Evolutionary conservation across 2,797 vertebrate genomes (phyloP), one percentile per base, ranked within the genome.

Genomic region (Spinibarbus caldwelli): DNA sequence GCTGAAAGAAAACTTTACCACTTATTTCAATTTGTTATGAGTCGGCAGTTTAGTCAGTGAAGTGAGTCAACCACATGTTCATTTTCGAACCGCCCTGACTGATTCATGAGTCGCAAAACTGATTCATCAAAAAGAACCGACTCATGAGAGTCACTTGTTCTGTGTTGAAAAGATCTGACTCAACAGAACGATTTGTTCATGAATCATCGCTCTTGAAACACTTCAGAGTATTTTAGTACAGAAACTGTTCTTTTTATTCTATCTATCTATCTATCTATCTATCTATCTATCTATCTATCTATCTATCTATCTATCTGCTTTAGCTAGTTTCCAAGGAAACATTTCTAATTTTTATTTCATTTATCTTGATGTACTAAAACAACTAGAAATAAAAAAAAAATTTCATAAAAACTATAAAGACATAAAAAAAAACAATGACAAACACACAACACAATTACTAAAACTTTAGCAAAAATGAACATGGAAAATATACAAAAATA

Each of bases 41-140:
- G 2, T 7, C 26, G 6, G 26, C 14, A 17, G 62, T 62, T 62
- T 14, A 62, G 57, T 59, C n/a, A 6, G 57, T 17, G 62, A 64
- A 31, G 29, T 2, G 2, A 12, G 26, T 73, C 26, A 21, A 49
- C 49, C 45, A 34, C 45, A 12, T 31, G 71, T 34, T 21, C 0
- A 6, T 34, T 29, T 64, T 31, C 14, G 0, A 75, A 52, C 10
- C 5, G 2, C 19, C 19, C 19, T n/a, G 57, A 78, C 15, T 78
- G 77, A 64, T 78, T 41, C 36, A 17, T 59, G 54, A 62, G n/a
- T 78, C 36, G 1, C 38, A 29, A 36, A 62, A 29, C 15, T 62
- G 77, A 62, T 26, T 64, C 77, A 77, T 59, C 23, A 57, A 77
- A 57, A 77, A 77, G 12, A 59, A 41, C 2, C 23, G n/a, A 7